phyloP scores from a whole-genome alignment of 1,140 invertebrate species.

The Himalopsyche phryganea region DNA sequence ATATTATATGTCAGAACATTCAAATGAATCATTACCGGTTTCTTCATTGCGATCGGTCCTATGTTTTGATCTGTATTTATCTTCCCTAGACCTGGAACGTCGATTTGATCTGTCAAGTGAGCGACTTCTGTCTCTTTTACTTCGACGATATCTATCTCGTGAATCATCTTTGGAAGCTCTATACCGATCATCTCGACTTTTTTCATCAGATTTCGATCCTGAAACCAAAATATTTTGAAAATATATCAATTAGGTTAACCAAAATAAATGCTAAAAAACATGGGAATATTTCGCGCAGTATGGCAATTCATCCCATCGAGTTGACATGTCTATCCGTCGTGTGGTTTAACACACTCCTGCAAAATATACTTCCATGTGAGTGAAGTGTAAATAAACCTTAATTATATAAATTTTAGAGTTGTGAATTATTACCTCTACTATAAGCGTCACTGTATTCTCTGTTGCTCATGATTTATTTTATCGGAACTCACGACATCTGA shows the following conservation, averaged over 20 bases:
- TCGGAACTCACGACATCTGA: not conserved
- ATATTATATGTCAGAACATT: too few relatives aligned
- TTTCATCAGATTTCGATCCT: conserved; percentile 52
- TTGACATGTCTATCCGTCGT: too few relatives aligned
- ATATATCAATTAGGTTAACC: not conserved
- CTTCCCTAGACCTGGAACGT: conserved; percentile 29
- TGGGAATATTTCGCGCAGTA: conserved; percentile 15
- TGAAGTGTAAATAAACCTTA: too few relatives aligned
- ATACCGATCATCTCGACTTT: conserved; percentile 51
- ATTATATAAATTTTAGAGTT: too few relatives aligned
- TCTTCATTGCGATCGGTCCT: too few relatives aligned
- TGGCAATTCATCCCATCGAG: conserved; percentile 5
- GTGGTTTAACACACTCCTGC: too few relatives aligned
- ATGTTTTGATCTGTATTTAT: conserved; percentile 8
- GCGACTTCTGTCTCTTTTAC: conserved; percentile 40
- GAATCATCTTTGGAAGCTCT: conserved; percentile 46
- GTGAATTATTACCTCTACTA: conserved; percentile 46
- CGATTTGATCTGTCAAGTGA: conserved; percentile 30
- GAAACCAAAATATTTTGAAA: conserved; percentile 24
- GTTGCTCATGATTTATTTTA: not conserved
- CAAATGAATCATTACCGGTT: too few relatives aligned
- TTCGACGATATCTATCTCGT: conserved; percentile 45
- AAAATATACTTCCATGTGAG: too few relatives aligned
- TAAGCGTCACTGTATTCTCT: not conserved
- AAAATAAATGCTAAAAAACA: not conserved